Base-by-base conservation (phyloP, 37 sponge, comb jelly and placozoan genomes). In the Theonella swinhoei region DNA sequence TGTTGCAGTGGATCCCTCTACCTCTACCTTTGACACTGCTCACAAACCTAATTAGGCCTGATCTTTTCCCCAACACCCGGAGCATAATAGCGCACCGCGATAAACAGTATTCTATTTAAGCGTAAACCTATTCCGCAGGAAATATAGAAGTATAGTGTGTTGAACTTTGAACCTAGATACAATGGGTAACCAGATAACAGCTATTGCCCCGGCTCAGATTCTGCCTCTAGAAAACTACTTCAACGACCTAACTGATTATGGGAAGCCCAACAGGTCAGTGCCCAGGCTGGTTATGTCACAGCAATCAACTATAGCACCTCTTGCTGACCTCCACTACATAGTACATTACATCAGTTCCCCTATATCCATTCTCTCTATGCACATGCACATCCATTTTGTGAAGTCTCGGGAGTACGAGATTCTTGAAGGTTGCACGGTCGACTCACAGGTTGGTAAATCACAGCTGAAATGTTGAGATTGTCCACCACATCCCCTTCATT, bases 361-460 rank as follows among this genome's bases (percentile, higher is more conserved):
- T 7, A 19, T 36, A 8, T 37, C 36, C 4, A 29, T 4, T 19
- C 4, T 4, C 7, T 33, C 4, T 70, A 31, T 20, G 32, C 31
- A 20, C 28, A 29, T 76, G 60, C 34, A 42, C 41, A 1, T 28
- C 38, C 34, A 60, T 35, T 39, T 25, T 20, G 0, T 58, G 25
- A 42, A 98, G 95, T 60, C 54, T 98, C 73, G 96, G 99, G 35
- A 91, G 96, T 64, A 98, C 99, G 2, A 88, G 99, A 36, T 96
- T 98, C 85, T 76, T 98, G 75, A 98, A 98, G 72, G 94, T 94
- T 26, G 99, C 94, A 22, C 72, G 93, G n/a, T 88, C 91, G 14
- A 93, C 63, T 33, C 84, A 94, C 83, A 95, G 41, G 92, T 92
- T 70, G 61, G 87, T 74, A 60, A 32, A 7, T 54, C 17, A 47